These are phyloP conservation scores for Gnathonemus longibarbis DNA, from an alignment of 2,113 vertebrate species.

Conservation along the genomic window DNA sequence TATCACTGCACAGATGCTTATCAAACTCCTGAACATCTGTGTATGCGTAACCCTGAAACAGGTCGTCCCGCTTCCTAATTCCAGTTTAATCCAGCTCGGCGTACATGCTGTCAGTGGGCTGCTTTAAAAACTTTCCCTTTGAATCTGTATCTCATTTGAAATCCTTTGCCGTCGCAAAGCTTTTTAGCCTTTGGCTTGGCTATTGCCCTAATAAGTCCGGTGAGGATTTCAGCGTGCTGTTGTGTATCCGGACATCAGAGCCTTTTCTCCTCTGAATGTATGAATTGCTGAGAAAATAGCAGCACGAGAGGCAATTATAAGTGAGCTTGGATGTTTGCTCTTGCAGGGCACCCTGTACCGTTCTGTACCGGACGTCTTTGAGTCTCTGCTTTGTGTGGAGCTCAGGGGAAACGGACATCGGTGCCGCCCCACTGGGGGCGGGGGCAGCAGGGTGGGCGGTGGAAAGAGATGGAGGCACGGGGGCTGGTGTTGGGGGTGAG, in stretches of 20 bases:
- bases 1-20: slow-evolving; percentile 45
- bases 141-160: slow-evolving; percentile 57
- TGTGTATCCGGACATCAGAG: background rate
- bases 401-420: background rate
- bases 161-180: slow-evolving; percentile 60
- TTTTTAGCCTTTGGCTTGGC: slow-evolving; percentile 62
- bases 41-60: slow-evolving; percentile 34
- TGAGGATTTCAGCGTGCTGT: slow-evolving; percentile 33
- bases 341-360: background rate
- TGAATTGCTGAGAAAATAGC: background rate
- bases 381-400: background rate
- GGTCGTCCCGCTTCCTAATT: slow-evolving; percentile 53
- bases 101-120: slow-evolving; percentile 42
- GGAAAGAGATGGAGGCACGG: background rate
- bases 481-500: background rate
- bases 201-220: slow-evolving; percentile 54
- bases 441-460: background rate
- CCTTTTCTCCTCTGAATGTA: background rate
- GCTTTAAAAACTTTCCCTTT: slow-evolving; percentile 53
- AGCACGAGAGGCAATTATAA: background rate
- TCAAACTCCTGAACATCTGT: slow-evolving; percentile 40
- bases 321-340: background rate
- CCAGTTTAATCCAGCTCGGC: slow-evolving; percentile 60
- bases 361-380: background rate
- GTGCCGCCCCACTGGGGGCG: background rate